Base-by-base conservation (phyloP, 92 coral and sea anemone species). In the Heliopora coerulea region DNA sequence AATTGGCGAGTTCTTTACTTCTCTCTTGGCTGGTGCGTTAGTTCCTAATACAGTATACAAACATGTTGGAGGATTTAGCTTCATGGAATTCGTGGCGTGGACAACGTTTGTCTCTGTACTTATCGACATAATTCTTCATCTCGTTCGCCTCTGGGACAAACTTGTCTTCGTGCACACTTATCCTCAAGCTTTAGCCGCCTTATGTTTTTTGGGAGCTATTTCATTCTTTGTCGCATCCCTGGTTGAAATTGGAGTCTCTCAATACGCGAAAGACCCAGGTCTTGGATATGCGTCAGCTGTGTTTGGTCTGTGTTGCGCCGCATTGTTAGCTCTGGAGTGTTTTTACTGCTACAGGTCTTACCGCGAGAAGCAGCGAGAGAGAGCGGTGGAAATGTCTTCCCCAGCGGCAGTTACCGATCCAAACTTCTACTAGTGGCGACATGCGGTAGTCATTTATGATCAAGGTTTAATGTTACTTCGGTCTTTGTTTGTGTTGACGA, bases 131-230 rank as follows among this genome's bases (percentile, higher is more conserved):
- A 88, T 95, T n/a, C 84, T 95, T 44, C 88, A 81, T 59, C 84
- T 86, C 28, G 39, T 95, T 34, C 96, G 96, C 21, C 59, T 90
- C 61, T 95, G 99, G 99, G 95, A 88, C 8, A 89, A 86, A 37
- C 63, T 95, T 39, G 29, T 81, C 41, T 95, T 91, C 85, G 75
- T 95, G 62, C 85, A 78, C 69, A 87, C 84, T 25, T 96, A 95
- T 34, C 96, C 99, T 17, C 82, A 80, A 0, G 58, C 90, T 29
- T 77, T 73, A 8, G 35, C 75, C 7, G 81, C 78, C 29, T 72
- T 88, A 18, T 90, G 88, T 83, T 48, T 21, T 14, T 28, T 90
- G 44, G 99, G 89, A 14, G 85, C 83, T 33, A 24, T 82, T 23
- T 91, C 89, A 14, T 87, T 87, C 25, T 35, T 89, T 73, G 74